Base-by-base conservation (phyloP, 2,797 vertebrate species). In the Premnoplex brunnescens region DNA sequence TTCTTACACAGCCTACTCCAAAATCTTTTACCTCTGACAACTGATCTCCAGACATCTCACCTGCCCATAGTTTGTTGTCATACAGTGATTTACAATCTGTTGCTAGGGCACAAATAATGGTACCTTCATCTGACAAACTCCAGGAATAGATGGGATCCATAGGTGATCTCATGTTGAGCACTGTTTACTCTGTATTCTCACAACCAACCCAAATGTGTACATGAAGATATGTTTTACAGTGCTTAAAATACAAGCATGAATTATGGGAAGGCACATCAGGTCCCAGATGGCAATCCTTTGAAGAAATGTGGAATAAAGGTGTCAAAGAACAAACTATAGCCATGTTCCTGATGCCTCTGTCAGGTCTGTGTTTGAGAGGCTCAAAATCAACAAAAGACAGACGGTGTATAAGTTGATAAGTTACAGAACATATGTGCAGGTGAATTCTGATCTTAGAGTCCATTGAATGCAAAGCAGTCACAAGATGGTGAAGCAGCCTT, bases 381-480 rank as follows among this genome's bases (percentile, higher is more conserved):
- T 74, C 17, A 52, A 19, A 37, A 43, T 39, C 34, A 63, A 27
- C 43, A 27, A 30, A 43, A 82, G 14, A 36, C 6, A 19, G 14
- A 58, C 7, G 4, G 16, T 44, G 21, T 18, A 0, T 11, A 27
- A 27, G 13, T 48, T 48, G 46, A 24, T 14, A 48, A 48, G 2
- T 24, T 39, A 23, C 28, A 75, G 72, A 77, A 12, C 7, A 9
- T 20, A 7, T 4, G 12, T 2, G 37, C 0, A 1, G 14, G 11
- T 21, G 22, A 27, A 44, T 69, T 92, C n/a, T 73, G 36, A 21
- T 73, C 46, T 30, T 32, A 18, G 36, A 60, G 30, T 34, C 36
- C 27, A 15, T 2, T 32, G 24, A 87, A 66, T 7, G 7, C 14
- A 81, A 52, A 81, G 22, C 12, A 81, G 41, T 11, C 22, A 6